Percentiles rank a stretch among this genome's conserved stretches.
Conservation (phyloP, 2,113 vertebrate genomes). For the Sterrhoptilus dennistouni region DNA sequence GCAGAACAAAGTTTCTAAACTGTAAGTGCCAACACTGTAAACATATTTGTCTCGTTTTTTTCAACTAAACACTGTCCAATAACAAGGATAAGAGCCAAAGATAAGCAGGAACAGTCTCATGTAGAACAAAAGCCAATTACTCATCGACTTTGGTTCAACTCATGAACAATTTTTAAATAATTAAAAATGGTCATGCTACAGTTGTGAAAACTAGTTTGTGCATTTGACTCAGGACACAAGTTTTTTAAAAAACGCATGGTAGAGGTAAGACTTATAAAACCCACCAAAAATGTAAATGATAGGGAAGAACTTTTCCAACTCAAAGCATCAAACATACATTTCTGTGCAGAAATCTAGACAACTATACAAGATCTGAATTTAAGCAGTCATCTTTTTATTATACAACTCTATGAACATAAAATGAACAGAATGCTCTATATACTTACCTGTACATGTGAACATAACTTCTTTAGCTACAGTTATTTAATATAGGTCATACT, state of each 20-base stretch:
- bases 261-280: constrained; percentile 77
- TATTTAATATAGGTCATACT: constrained; percentile 77
- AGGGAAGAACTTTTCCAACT: constrained; percentile 78
- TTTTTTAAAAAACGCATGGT: constrained; percentile 66
- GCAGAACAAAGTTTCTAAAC: constrained; percentile 54
- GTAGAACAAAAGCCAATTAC: constrained; percentile 33
- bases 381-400: constrained; percentile 92
- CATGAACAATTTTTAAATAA: constrained; percentile 66
- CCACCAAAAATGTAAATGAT: constrained; percentile 69
- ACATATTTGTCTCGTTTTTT: constrained; percentile 40
- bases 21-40: constrained; percentile 75
- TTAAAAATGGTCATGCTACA: constrained; percentile 72
- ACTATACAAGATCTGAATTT: constrained; percentile 94
- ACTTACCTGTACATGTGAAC: constrained; percentile 92
- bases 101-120: constrained; percentile 62
- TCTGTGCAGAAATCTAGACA: constrained; percentile 91
- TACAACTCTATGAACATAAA: constrained; percentile 92
- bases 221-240: constrained; percentile 68
- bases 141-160: constrained; percentile 32
- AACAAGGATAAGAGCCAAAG: constrained; percentile 57
- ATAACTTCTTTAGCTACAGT: constrained; percentile 82
- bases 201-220: constrained; percentile 71
- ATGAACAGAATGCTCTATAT: constrained; percentile 90
- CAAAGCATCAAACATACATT: constrained; percentile 76
- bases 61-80: constrained; percentile 57